Base-by-base conservation (phyloP, 2,888 invertebrate genomes). In the Tanypteryx hageni region DNA sequence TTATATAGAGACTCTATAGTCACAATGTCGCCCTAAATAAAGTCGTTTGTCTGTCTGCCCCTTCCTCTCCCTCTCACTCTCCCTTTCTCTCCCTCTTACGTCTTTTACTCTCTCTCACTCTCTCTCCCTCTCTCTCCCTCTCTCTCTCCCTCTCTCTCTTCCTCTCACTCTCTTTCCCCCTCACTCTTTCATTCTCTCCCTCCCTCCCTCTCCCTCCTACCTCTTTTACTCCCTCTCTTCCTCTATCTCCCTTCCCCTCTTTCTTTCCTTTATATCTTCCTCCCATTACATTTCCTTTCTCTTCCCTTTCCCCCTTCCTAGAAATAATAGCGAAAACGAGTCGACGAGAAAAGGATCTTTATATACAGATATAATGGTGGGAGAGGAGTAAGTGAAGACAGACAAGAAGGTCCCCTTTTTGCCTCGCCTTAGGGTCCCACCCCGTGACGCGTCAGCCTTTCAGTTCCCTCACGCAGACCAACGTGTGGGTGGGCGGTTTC, bases 1-100 rank as follows among this genome's bases (percentile, higher is more conserved):
- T n/a, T 44, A 44, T 44, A 44, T 3, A 5, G 5, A 44, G 44
- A 1, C 5, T 3, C 44, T 44, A 5, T 44, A 44, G 3, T 44
- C 44, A 3, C 44, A 44, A 44, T 44, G 1, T 44, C 5, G 1
- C 44, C 5, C 44, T 44, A 3, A 56, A 83, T 83, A 57, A 83
- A 83, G 56, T 83, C 83, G 18, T 83, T 83, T 44, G 44, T 83
- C 57, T 18, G 56, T 57, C 57, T 83, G n/a, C n/a, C n/a, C n/a
- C 83, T 44, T 83, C 18, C 44, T 18, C 59, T 22, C n/a, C 18
- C 89, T 59, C 22, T 89, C 76, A 3, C 76, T 44, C 89, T 57
- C 27, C 64, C 61, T n/a, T 31, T 5, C 59, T 58, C 61, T 59
- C 89, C 58, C 13, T 0, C 27, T 14, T 3, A 22, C 86, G 18